Base-by-base conservation (phyloP, 1,140 invertebrate species). In the fruit fly (Drosophila melanogaster) region DNA sequence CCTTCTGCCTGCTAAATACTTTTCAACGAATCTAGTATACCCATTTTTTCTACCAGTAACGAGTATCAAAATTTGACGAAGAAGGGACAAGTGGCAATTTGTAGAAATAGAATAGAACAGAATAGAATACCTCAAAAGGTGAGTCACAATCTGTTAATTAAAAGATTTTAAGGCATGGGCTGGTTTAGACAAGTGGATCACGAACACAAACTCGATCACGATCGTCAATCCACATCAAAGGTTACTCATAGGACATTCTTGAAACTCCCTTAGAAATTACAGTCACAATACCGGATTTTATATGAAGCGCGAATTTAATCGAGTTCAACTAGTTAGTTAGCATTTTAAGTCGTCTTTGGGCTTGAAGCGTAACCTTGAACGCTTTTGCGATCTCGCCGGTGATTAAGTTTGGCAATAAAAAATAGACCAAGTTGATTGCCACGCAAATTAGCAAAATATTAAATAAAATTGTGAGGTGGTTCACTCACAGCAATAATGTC, bases 131-230 rank as follows among this genome's bases (percentile, higher is more conserved):
- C 30, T 30, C 7, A 30, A 30, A 8, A 30, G 30, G 30, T 30
- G 8, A 30, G 30, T 30, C 30, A 8, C 72, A 50, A 51, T 59
- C 26, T 14, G 51, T 53, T 30, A 53, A 46, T 30, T 58, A 30
- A 58, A 57, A 26, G 35, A 46, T 54, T 22, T 38, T 47, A 54
- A 67, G 84, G 74, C 73, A 35, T 77, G 83, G 79, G 83, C 77
- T 83, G 83, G 75, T 87, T 79, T 86, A 83, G 83, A 86, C 79
- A 86, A 86, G 83, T 86, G 79, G 83, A 83, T 86, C 83, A 86
- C 83, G 84, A 87, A 73, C 81, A 85, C 44, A 59, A 56, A 35
- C 53, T 56, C 55, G 37, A 72, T 58, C 66, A 53, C 15, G 46
- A 75, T 33, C 30, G 24, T 3, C 46, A 50, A 30, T 26, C 24